Conservation (phyloP, 2,113 vertebrate species). For the Heterochromis multidens region DNA sequence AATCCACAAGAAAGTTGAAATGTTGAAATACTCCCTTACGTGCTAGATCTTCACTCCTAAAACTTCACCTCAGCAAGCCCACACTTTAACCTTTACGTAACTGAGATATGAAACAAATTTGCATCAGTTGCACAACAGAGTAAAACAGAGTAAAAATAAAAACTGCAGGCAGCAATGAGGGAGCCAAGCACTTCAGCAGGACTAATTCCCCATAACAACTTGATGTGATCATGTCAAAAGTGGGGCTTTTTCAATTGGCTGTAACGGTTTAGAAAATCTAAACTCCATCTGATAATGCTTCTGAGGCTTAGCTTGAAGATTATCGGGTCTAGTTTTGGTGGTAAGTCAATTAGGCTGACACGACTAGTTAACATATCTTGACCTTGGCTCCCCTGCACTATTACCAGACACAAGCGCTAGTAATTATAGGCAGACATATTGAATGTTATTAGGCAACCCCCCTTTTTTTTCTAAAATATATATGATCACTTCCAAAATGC, state of each 20-base stretch:
- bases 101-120: background rate
- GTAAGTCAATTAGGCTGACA: background rate
- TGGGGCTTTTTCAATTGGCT: background rate
- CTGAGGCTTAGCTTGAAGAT: background rate
- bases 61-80: slow-evolving; percentile 1
- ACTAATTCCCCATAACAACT: background rate
- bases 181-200: background rate
- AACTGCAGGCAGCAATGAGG: background rate
- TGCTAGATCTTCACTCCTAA: background rate
- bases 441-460: background rate
- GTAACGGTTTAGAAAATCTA: background rate
- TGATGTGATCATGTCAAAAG: background rate
- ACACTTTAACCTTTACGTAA: slow-evolving; percentile 18
- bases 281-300: background rate
- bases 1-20: slow-evolving; percentile 12
- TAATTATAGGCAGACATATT: background rate
- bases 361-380: background rate
- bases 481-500: background rate
- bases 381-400: background rate
- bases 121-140: background rate
- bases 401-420: background rate
- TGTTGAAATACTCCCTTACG: slow-evolving; percentile 4
- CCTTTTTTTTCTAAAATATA: background rate
- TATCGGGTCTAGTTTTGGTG: background rate
- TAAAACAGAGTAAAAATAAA: background rate